Base-by-base conservation (phyloP, 2,888 invertebrate species). In the Lycophotia porphyrea region DNA sequence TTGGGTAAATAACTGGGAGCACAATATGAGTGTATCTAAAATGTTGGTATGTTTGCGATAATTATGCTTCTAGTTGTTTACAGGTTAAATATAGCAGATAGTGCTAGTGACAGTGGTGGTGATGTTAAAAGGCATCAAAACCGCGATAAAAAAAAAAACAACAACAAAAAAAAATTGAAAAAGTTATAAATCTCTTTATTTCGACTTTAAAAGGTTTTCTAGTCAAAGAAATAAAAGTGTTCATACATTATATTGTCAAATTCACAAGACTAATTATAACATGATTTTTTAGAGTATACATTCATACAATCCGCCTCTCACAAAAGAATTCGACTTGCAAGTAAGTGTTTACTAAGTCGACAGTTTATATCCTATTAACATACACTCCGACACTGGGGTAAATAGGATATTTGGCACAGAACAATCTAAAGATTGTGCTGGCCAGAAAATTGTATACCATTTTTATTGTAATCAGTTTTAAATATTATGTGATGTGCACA, bases 331-430 rank as follows among this genome's bases (percentile, higher is more conserved):
- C 63, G 68, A 77, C 80, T 77, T 68, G 36, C 58, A 75, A 75
- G 66, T 72, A 76, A 76, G 36, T 63, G 69, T 82, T 82, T 61
- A 34, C 47, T 64, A 31, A 49, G 69, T 61, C 60, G 36, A 55
- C 66, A 58, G 61, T 82, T 66, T 69, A 80, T 70, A 34, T 21
- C 72, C 65, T 58, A 80, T 82, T 77, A 80, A 73, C 82, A 80
- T 77, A 80, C 36, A 34, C 55, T 31, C 11, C 39, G n/a, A 42
- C 2, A 49, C 42, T 52, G 31, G n/a, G 1, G 18, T 58, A 3
- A 58, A 67, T 24, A 34, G n/a, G 18, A 67, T 3, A 64, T 79
- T 78, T 78, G 80, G 61, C 79, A 79, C 63, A 47, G 34, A 63
- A 42, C 27, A 13, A 18, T 42, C 52, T 39, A 31, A 60, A 18